Conservation (phyloP, 2,888 invertebrate species). For the Scaptomyza caliginosa region DNA sequence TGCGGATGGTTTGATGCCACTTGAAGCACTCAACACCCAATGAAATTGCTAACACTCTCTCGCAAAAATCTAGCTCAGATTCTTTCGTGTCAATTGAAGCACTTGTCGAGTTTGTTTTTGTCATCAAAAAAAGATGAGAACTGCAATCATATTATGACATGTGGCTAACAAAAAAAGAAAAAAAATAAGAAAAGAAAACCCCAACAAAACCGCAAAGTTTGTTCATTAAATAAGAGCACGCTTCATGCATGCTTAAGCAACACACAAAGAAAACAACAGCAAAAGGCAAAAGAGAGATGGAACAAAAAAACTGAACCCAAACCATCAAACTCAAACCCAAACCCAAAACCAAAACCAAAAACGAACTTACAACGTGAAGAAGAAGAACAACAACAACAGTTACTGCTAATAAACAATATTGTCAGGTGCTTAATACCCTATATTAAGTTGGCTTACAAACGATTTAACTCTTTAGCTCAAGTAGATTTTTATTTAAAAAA, state of each 20-base stretch:
- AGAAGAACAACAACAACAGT: slow-evolving; percentile 25
- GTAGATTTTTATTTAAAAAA: too few species aligned
- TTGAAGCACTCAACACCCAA: too few species aligned
- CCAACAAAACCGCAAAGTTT: slow-evolving; percentile 61
- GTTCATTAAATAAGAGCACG: slow-evolving; percentile 67
- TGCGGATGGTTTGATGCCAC: slow-evolving; percentile 4
- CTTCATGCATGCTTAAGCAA: slow-evolving; percentile 71
- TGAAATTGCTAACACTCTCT: neutral
- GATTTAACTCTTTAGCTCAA: too few species aligned
- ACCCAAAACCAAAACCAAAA: slow-evolving; percentile 9
- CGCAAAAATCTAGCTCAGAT: neutral
- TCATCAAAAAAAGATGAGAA: slow-evolving; percentile 12
- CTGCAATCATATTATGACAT: slow-evolving; percentile 52
- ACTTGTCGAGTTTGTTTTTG: slow-evolving; percentile 13
- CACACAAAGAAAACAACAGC: slow-evolving; percentile 26
- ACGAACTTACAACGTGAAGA: slow-evolving; percentile 27
- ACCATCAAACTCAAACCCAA: slow-evolving; percentile 18
- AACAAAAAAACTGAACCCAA: slow-evolving; percentile 35
- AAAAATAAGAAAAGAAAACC: too few species aligned
- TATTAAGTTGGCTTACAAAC: neutral
- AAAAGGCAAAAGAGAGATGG: neutral
- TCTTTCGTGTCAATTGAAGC: slow-evolving; percentile 7
- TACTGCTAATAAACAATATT: slow-evolving; percentile 50
- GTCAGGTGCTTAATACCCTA: slow-evolving; percentile 49
- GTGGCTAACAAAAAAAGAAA: slow-evolving; percentile 59